Conservation (phyloP, 1,140 invertebrate genomes). For the Drosophila simulans region DNA sequence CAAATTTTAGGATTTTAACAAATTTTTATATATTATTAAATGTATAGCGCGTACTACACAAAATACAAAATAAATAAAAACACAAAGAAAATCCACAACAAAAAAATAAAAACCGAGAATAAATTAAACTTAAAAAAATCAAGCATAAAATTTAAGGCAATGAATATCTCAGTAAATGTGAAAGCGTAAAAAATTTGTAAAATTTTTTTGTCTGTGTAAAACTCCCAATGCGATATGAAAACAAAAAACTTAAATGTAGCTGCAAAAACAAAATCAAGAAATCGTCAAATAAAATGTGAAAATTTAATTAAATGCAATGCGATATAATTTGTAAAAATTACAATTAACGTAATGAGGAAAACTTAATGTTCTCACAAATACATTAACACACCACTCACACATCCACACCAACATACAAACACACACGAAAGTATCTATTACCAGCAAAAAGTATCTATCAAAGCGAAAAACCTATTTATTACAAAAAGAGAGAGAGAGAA, state of each 20-base stretch:
- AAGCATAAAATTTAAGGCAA: slow-evolving; percentile 74
- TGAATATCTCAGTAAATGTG: slow-evolving; percentile 83
- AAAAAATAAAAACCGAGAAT: slow-evolving; percentile 21
- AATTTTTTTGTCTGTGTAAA: slow-evolving; percentile 81
- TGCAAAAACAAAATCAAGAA: slow-evolving; percentile 45
- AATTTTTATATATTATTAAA: slow-evolving; percentile 83
- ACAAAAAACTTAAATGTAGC: slow-evolving; percentile 59
- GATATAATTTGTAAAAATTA: slow-evolving; percentile 81
- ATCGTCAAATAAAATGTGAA: slow-evolving; percentile 47
- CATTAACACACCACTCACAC: slow-evolving; percentile 29
- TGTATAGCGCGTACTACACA: slow-evolving; percentile 77
- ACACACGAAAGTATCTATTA: slow-evolving; percentile 65
- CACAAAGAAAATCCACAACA: slow-evolving; percentile 40
- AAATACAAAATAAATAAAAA: slow-evolving; percentile 34
- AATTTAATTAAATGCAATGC: slow-evolving; percentile 64
- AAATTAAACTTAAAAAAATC: slow-evolving; percentile 39
- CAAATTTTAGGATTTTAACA: slow-evolving; percentile 84
- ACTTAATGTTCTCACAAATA: slow-evolving; percentile 75
- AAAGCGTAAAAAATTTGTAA: slow-evolving; percentile 83
- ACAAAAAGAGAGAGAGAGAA: slow-evolving; percentile 46
- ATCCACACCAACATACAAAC: slow-evolving; percentile 34
- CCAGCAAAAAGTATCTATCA: slow-evolving; percentile 73
- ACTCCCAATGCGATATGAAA: slow-evolving; percentile 79
- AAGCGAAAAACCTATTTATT: slow-evolving; percentile 76
- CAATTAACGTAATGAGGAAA: slow-evolving; percentile 63